phyloP scores from a whole-genome alignment of 2,797 vertebrate species.

The Esox masquinongy region DNA sequence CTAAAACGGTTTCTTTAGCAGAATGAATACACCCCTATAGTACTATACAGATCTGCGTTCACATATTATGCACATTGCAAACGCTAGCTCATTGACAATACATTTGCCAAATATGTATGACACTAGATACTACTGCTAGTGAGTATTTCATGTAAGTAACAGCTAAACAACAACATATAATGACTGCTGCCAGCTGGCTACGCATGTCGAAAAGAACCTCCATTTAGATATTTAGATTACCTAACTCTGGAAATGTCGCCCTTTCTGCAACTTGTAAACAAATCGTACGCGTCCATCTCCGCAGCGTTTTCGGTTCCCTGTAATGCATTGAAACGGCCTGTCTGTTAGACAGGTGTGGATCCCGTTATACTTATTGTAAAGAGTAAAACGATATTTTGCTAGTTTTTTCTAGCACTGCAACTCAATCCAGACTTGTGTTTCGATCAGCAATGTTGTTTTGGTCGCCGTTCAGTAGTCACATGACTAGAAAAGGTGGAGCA shows the following conservation, averaged over 20 bases:
- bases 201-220: neutral
- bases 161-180: neutral
- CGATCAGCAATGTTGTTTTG: neutral
- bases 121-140: neutral
- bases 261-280: constrained; percentile 94
- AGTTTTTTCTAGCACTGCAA: neutral
- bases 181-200: neutral
- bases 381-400: constrained; percentile 1
- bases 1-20: too few species aligned
- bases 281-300: constrained; percentile 88
- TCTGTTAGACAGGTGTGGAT: constrained; percentile 60
- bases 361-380: neutral
- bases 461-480: neutral
- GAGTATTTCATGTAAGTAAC: neutral
- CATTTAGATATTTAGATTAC: constrained; percentile 64
- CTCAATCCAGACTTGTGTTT: neutral
- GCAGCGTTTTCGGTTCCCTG: constrained; percentile 69
- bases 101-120: neutral
- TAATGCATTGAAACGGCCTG: constrained; percentile 79
- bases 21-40: too few species aligned
- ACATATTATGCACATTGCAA: too few species aligned
- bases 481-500: constrained; percentile 1
- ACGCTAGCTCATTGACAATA: neutral
- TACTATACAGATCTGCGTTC: too few species aligned
- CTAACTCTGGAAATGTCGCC: constrained; percentile 92